Evolutionary conservation across 2,888 invertebrate species (phyloP).

Genomic region (Aleiodes leptofemur): DNA sequence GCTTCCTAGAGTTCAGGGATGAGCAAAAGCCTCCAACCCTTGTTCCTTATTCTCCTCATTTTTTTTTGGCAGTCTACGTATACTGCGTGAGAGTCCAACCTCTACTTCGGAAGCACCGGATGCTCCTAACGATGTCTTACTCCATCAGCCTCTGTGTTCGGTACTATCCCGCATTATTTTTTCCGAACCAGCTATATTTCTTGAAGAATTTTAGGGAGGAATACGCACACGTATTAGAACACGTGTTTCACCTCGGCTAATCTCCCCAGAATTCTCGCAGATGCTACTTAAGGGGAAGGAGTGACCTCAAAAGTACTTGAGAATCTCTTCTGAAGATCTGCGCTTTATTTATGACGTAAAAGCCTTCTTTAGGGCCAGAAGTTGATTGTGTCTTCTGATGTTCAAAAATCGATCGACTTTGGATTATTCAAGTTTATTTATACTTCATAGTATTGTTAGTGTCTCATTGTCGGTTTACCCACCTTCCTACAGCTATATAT

Average conservation of each 20-base stretch:
- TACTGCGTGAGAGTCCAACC: conserved; percentile 47
- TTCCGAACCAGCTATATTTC: conserved; percentile 53
- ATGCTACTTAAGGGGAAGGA: conserved; percentile 66
- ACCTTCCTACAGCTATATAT: conserved; percentile 40
- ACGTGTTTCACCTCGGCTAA: conserved; percentile 74
- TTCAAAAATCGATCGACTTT: conserved; percentile 3
- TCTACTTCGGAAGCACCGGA: conserved; percentile 65
- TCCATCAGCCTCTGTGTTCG: conserved; percentile 63
- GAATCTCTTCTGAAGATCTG: background rate
- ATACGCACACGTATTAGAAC: conserved; percentile 66
- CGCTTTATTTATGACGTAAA: background rate
- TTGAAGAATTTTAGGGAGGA: conserved; percentile 45
- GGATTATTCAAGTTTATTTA: conserved; percentile 44
- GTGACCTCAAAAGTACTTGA: conserved; percentile 58
- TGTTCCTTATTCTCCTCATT: conserved; percentile 47
- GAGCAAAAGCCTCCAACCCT: conserved; percentile 29
- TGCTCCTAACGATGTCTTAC: conserved; percentile 74
- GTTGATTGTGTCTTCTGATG: background rate
- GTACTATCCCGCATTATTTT: conserved; percentile 67
- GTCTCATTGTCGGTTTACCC: conserved; percentile 54
- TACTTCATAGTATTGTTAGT: conserved; percentile 51
- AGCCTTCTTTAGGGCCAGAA: background rate
- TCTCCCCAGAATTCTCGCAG: conserved; percentile 65
- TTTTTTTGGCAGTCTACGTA: conserved; percentile 49
- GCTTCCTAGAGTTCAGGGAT: conserved; percentile 46